Percentiles rank a stretch among this genome's conserved stretches.
Evolutionary conservation across 2,113 vertebrate genomes (phyloP).

Genomic region (Oriolus oriolus): DNA sequence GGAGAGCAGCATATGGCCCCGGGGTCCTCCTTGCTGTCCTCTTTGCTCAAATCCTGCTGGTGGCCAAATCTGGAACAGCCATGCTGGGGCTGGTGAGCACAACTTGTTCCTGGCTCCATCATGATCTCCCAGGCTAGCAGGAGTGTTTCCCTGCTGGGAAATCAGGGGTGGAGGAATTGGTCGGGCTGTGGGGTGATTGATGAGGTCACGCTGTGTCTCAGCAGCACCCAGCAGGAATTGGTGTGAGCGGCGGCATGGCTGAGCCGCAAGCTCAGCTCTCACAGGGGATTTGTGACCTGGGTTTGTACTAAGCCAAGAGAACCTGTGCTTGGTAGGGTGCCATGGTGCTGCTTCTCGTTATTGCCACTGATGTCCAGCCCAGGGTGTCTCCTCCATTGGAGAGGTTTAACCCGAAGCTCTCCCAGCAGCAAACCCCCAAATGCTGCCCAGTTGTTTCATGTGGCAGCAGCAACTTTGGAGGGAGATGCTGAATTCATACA

Average conservation of each 20-base stretch:
- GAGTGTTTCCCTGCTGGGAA: not conserved
- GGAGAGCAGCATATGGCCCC: not conserved
- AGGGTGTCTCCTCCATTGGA: not conserved
- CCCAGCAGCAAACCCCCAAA: not conserved
- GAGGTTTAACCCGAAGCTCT: not conserved
- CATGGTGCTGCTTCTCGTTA: not conserved
- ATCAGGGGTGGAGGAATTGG: not conserved
- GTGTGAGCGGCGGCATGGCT: rapidly evolving
- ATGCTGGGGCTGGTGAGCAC: not conserved
- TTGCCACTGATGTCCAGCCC: not conserved
- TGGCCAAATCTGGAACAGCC: not conserved
- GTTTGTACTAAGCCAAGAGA: not conserved
- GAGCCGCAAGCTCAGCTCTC: not conserved
- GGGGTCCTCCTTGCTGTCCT: not conserved
- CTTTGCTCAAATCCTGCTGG: not conserved
- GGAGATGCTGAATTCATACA: not conserved
- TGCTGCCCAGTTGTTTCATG: not conserved
- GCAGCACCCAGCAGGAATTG: not conserved
- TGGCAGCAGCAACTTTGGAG: not conserved
- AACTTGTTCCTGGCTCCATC: not conserved
- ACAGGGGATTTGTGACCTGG: not conserved
- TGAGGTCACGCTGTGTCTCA: not conserved
- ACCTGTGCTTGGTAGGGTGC: not conserved
- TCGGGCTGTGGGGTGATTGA: not conserved
- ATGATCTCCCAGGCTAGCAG: not conserved